Conservation (phyloP, 2,888 invertebrate species). For the Amiota communis region DNA sequence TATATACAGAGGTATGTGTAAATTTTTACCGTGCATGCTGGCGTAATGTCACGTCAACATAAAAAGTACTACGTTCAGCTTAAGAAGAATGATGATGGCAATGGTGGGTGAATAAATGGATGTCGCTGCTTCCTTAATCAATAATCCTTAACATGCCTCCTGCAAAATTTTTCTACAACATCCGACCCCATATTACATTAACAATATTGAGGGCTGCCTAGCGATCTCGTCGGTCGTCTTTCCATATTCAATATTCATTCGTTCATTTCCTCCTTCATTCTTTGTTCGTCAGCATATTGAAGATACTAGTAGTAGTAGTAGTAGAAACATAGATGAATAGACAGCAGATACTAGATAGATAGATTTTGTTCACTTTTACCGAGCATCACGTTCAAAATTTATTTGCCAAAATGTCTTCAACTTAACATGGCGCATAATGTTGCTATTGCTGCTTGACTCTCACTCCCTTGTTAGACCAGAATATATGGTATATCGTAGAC, state of each 20-base stretch:
- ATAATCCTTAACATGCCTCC: slow-evolving; percentile 45
- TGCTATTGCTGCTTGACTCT: too few relatives aligned
- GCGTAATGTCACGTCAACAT: too few relatives aligned
- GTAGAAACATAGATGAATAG: not conserved
- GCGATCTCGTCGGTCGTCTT: not conserved
- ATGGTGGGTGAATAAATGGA: not conserved
- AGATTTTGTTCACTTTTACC: slow-evolving; percentile 38
- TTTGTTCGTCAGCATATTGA: slow-evolving; percentile 11
- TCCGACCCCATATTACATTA: slow-evolving; percentile 12
- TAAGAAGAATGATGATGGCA: too few relatives aligned
- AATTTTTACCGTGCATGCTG: not conserved
- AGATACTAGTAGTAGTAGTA: too few relatives aligned
- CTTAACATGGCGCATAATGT: slow-evolving; percentile 46
- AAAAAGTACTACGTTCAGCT: not conserved
- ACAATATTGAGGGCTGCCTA: not conserved
- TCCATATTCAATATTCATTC: not conserved
- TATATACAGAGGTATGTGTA: not conserved
- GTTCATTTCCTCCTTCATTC: not conserved
- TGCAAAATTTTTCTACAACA: slow-evolving; percentile 34
- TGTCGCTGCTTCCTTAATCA: slow-evolving; percentile 52
- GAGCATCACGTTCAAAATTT: slow-evolving; percentile 64
- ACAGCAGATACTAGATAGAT: slow-evolving; percentile 1
- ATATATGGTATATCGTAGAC: too few relatives aligned
- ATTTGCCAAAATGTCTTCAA: slow-evolving; percentile 62
- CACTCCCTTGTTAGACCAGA: too few relatives aligned